Evolutionary conservation across 2,888 invertebrate genomes (phyloP), one percentile per base, ranked within the genome.

Genomic region (Cephalotes varians): DNA sequence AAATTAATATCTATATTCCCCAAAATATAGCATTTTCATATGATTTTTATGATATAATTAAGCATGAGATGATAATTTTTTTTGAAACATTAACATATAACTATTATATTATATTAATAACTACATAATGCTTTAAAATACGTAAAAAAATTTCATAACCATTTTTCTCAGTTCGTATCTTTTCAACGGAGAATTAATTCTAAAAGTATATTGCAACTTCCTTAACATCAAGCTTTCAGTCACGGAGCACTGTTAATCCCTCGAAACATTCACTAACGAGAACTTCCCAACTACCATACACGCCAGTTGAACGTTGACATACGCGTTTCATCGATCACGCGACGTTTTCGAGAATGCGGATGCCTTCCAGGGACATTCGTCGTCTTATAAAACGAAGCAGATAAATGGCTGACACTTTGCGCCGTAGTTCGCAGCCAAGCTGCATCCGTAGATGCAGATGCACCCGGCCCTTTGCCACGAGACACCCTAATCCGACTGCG

Each of bases 301-400:
- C n/a, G 15, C 44, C 34, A 77, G 44, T 69, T 56, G 44, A 67
- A 69, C 67, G 44, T 56, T 77, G 67, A 77, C 77, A 69, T 69
- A 69, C 69, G 77, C 25, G 69, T 69, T 69, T 69, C 67, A 77
- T 77, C 77, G 31, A 77, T 77, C 77, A 77, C 25, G 44, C 44
- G 44, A 67, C 37, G 31, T 34, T 77, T 56, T 44, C 28, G 31
- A 69, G 56, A 56, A 67, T 37, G 40, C 44, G 54, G 67, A 77
- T 56, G 69, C 40, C 12, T 58, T 34, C 69, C 64, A 76, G 25
- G 12, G 44, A 69, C 21, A 37, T n/a, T 44, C 21, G 18, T 31
- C n/a, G n/a, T 10, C 10, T 31, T 56, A 56, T 34, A 56, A 77
- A 69, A 56, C 31, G 69, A 77, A 44, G 67, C 12, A 76, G 76